Evolutionary conservation across 1,140 invertebrate species (phyloP).

Genomic region (Bacillus rossius): DNA sequence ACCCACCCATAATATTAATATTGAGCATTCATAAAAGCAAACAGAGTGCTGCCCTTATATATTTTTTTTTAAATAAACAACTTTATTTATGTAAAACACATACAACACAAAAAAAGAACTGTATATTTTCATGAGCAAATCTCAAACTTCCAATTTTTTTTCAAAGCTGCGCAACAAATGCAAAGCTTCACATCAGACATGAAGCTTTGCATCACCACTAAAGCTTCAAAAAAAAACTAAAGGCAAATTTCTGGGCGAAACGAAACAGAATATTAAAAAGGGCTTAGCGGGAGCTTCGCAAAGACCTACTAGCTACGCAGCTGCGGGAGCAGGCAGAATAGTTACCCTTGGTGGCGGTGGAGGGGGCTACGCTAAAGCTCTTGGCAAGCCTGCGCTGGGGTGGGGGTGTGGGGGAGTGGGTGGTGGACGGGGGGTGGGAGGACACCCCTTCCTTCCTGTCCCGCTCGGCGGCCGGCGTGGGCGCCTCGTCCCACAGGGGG

Average conservation of each 20-base stretch:
- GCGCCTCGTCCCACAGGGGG: slow-evolving; percentile 43
- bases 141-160: too few species aligned
- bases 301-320: not conserved
- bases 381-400: slow-evolving; percentile 77
- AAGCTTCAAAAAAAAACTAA: not conserved
- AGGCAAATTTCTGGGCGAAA: not conserved
- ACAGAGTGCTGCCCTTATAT: too few species aligned
- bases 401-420: slow-evolving; percentile 55
- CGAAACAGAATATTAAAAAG: not conserved
- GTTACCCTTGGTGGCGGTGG: slow-evolving; percentile 53
- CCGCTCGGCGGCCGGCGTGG: slow-evolving; percentile 14
- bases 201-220: too few species aligned
- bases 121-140: too few species aligned
- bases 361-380: slow-evolving; percentile 78
- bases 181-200: too few species aligned
- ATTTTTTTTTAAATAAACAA: too few species aligned
- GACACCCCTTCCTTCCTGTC: slow-evolving; percentile 36
- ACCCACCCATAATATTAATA: too few species aligned
- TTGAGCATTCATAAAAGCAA: too few species aligned
- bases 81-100: too few species aligned
- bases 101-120: too few species aligned
- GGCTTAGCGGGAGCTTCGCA: too few species aligned
- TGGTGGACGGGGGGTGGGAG: slow-evolving; percentile 47
- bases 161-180: too few species aligned
- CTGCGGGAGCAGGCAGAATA: slow-evolving; percentile 7